Conservation (phyloP, 2,113 vertebrate species). For the Carassius gibelio region DNA sequence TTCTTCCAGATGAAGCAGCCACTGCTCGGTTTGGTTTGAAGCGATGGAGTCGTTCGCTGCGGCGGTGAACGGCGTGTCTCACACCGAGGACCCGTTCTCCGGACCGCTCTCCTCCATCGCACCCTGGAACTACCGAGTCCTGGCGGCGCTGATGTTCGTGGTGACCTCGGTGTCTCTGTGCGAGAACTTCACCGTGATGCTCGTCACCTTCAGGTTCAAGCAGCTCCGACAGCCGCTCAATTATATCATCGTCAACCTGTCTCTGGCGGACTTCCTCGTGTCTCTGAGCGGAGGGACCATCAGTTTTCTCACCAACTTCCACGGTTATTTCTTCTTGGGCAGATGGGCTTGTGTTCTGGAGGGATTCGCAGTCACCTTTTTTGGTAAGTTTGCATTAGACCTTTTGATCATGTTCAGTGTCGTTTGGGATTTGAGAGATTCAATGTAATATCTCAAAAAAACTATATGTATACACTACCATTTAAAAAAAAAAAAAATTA, state of each 20-base stretch:
- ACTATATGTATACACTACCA: too few relatives aligned
- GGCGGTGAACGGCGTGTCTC: conserved; percentile 72
- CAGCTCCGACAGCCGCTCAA: conserved; percentile 86
- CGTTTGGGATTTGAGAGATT: background rate
- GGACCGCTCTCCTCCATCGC: conserved; percentile 75
- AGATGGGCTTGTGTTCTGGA: conserved; percentile 85
- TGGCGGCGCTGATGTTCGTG: conserved; percentile 84
- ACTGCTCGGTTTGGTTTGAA: background rate
- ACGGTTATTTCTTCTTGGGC: conserved; percentile 87
- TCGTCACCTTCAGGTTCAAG: conserved; percentile 84
- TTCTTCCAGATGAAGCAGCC: background rate
- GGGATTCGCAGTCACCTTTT: conserved; percentile 89
- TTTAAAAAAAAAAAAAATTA: too few relatives aligned
- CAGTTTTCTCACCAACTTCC: conserved; percentile 83
- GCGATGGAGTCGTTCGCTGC: conserved; percentile 61
- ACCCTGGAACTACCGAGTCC: conserved; percentile 85
- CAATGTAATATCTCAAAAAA: background rate
- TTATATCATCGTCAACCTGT: conserved; percentile 87
- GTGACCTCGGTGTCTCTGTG: conserved; percentile 81
- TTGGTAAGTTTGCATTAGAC: conserved; percentile 75
- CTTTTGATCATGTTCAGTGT: background rate
- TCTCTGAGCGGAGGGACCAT: conserved; percentile 83
- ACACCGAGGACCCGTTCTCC: conserved; percentile 77
- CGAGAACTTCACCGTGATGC: conserved; percentile 88
- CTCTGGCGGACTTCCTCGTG: conserved; percentile 87